These are phyloP conservation scores for Neodiprion fabricii DNA, from an alignment of 1,140 invertebrate genomes.

Conservation along the genomic window DNA sequence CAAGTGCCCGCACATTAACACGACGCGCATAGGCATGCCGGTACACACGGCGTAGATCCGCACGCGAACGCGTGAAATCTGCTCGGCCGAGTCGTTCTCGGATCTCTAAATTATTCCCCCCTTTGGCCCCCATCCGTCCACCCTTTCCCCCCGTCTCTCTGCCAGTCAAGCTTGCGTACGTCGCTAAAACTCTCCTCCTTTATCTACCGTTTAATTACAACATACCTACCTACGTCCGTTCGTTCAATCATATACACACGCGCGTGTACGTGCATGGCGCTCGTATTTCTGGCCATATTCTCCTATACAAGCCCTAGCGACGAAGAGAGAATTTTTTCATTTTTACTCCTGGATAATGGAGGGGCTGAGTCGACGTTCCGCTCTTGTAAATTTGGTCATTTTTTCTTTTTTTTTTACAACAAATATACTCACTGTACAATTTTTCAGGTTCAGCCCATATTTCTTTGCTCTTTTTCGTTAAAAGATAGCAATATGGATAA, in stretches of 20 bases:
- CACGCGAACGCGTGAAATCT: conserved; percentile 14
- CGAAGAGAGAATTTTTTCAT: not conserved
- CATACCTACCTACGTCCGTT: conserved; percentile 38
- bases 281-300: not conserved
- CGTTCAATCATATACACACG: not conserved
- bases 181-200: conserved; percentile 44
- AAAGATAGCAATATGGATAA: no score
- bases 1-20: conserved; percentile 22
- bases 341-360: not conserved
- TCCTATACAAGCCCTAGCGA: not conserved
- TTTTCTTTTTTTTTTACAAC: not conserved
- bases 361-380: not conserved
- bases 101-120: not conserved
- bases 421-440: no score
- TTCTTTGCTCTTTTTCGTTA: no score
- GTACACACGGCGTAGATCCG: conserved; percentile 16
- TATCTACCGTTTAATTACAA: conserved; percentile 51
- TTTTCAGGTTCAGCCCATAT: no score
- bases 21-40: conserved; percentile 14
- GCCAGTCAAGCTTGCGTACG: conserved; percentile 28
- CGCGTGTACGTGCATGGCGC: not conserved
- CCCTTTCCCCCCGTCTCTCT: not conserved
- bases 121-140: not conserved
- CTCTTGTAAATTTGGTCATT: not conserved
- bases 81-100: not conserved